phyloP scores from a whole-genome alignment of 2,888 invertebrate genomes.

The Nemurella pictetii region DNA sequence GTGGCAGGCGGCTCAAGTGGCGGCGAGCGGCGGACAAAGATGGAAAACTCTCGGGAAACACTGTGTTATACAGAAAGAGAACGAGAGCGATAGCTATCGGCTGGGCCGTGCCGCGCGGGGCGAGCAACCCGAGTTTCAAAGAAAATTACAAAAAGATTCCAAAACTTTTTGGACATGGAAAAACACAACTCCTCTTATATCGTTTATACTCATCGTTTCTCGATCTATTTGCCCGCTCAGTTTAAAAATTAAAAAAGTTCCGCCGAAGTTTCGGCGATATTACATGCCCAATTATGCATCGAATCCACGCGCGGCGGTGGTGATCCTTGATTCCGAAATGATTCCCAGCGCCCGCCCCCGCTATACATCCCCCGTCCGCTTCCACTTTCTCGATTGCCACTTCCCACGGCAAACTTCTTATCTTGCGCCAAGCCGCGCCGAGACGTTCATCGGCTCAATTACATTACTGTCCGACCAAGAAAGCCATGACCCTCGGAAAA shows the following conservation, averaged over 20 bases:
- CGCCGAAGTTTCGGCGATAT: background rate
- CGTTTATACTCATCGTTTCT: background rate
- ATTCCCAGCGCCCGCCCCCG: background rate
- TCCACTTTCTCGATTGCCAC: slow-evolving; percentile 6
- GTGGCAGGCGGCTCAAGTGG: background rate
- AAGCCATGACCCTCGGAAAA: slow-evolving; percentile 6
- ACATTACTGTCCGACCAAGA: slow-evolving; percentile 25
- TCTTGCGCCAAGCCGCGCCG: background rate
- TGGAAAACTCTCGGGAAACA: background rate
- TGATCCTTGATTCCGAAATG: background rate
- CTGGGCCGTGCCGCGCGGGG: background rate
- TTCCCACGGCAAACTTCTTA: background rate
- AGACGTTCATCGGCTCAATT: slow-evolving; percentile 24
- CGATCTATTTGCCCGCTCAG: background rate
- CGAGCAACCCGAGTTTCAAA: background rate
- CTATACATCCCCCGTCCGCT: background rate
- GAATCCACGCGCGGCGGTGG: background rate
- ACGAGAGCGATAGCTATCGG: background rate
- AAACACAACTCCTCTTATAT: background rate
- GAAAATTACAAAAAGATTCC: background rate
- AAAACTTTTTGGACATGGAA: background rate
- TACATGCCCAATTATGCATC: background rate
- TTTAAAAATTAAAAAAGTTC: background rate
- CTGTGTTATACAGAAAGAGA: background rate
- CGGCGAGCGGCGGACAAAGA: background rate